Percentiles rank a stretch among this genome's conserved stretches.
Evolutionary conservation across 1,140 invertebrate species (phyloP).

Genomic region (Drosophila hydei): DNA sequence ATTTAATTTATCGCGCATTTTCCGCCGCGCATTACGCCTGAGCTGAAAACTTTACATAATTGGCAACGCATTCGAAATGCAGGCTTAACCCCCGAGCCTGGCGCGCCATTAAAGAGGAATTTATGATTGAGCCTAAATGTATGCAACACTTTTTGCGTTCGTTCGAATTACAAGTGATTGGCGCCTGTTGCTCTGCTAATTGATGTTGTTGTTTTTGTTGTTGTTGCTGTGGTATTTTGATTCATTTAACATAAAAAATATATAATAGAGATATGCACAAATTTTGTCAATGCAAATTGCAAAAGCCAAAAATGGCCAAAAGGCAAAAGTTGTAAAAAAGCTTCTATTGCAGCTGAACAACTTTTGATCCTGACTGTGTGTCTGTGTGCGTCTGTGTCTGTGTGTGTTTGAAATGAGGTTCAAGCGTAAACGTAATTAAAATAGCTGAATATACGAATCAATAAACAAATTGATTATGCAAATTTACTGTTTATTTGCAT

Average conservation of each 20-base stretch:
- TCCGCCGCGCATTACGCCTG: not conserved
- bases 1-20: too few relatives aligned
- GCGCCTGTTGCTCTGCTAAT: constrained; percentile 31
- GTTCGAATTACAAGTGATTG: constrained; percentile 25
- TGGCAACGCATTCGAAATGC: constrained; percentile 8
- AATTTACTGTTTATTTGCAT: constrained; percentile 78
- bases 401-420: constrained; percentile 34
- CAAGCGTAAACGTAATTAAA: constrained; percentile 70
- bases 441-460: constrained; percentile 76
- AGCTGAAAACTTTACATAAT: constrained; percentile 17
- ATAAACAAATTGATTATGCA: constrained; percentile 81
- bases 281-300: constrained; percentile 49
- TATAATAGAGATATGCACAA: constrained; percentile 39
- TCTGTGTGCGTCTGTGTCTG: not conserved
- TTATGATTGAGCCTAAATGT: constrained; percentile 14
- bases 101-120: constrained; percentile 4
- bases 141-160: not conserved
- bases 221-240: constrained; percentile 35
- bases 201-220: constrained; percentile 31
- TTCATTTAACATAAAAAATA: constrained; percentile 42
- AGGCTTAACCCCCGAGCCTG: not conserved
- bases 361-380: constrained; percentile 14
- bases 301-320: constrained; percentile 18
- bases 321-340: constrained; percentile 29
- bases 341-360: constrained; percentile 21